phyloP scores from a whole-genome alignment of 2,888 invertebrate species.

The Timandra comae region DNA sequence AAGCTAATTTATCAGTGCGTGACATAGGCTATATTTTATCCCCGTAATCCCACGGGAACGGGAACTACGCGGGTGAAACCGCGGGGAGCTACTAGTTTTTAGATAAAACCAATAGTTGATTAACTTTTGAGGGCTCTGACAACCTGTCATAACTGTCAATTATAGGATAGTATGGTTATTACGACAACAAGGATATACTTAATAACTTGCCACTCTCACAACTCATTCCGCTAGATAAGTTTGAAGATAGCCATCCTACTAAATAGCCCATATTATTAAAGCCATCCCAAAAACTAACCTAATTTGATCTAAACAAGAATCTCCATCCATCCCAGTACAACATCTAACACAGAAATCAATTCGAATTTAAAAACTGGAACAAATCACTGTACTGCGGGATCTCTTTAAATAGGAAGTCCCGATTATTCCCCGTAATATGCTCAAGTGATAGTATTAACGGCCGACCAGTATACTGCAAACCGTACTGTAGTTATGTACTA shows the following conservation, averaged over 20 bases:
- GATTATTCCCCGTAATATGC: slow-evolving; percentile 67
- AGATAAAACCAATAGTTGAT: too few species aligned
- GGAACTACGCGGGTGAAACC: too few species aligned
- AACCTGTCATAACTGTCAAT: too few species aligned
- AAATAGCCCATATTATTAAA: neutral
- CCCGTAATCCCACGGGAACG: too few species aligned
- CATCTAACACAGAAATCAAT: neutral
- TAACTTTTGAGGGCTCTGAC: too few species aligned
- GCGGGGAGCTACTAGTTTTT: too few species aligned
- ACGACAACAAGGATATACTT: neutral
- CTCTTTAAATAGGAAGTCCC: slow-evolving; percentile 72
- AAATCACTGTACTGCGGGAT: slow-evolving; percentile 62
- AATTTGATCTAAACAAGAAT: neutral
- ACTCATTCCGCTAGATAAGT: neutral
- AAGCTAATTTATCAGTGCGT: too few species aligned
- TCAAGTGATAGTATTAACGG: slow-evolving; percentile 62
- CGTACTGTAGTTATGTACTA: too few species aligned
- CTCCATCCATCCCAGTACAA: neutral
- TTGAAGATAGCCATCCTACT: neutral
- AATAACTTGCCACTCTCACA: neutral
- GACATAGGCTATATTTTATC: too few species aligned
- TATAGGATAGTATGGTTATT: too few species aligned
- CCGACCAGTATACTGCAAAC: slow-evolving; percentile 38
- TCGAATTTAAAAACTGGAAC: slow-evolving; percentile 60
- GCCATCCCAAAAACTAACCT: neutral